Base-by-base conservation (phyloP, 2,888 invertebrate genomes). In the Bedellia somnulentella region DNA sequence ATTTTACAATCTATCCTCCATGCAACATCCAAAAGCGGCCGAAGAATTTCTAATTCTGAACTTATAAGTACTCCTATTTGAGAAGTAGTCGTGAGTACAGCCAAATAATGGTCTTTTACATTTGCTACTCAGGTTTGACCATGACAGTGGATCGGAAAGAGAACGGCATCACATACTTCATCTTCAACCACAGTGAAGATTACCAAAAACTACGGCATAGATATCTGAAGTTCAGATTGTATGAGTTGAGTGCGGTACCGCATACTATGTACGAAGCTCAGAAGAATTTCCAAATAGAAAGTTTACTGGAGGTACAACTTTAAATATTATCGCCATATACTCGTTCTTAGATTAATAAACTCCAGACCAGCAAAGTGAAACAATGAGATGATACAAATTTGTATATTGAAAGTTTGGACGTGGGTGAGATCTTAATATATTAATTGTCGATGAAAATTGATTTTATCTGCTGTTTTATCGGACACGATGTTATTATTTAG, bases 121-220 rank as follows among this genome's bases (percentile, higher is more conserved):
- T 2, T n/a, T 21, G 5, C n/a, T 16, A 6, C 15, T 26, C 32
- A 56, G 62, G 60, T 3, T 33, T 57, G 1, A 43, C 48, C 0
- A 62, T 62, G 62, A 42, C 46, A 2, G 31, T 57, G 5, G 14
- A 37, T 1, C 40, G 43, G 0, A 36, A 38, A 0, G 41, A 42
- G 10, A 33, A 39, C 1, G 41, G 39, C 1, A 14, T 33, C 2
- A 45, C 34, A 3, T 52, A 52, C 30, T 63, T 57, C 32, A 36
- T 36, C 0, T 60, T 43, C 27, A 45, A 53, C 17, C 61, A 62
- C 24, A 46, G 35, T 25, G 33, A 28, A 4, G 40, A 40, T 0
- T 58, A 60, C 28, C 57, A 53, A 35, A 37, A 17, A 2, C 34
- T 37, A 29, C 59, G 58, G 24, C 40, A 33, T 3, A 4, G 15